phyloP scores from a whole-genome alignment of 1,140 invertebrate species.

The Ostrea edulis region DNA sequence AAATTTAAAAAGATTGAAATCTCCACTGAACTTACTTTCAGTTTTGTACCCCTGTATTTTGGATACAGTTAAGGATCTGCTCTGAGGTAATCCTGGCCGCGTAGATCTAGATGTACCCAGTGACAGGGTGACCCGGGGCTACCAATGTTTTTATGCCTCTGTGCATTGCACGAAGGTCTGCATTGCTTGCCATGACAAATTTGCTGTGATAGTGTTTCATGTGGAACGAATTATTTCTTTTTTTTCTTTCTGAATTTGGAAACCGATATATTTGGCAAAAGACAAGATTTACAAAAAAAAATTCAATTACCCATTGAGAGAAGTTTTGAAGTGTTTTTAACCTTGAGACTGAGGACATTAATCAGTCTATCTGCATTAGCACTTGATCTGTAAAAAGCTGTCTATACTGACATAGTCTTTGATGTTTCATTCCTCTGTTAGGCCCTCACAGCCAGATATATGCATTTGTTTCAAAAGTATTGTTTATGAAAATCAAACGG shows the following conservation, averaged over 20 bases:
- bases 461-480: constrained; percentile 1
- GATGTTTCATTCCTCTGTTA: neutral
- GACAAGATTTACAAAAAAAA: neutral
- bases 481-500: constrained; percentile 32
- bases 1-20: constrained; percentile 11
- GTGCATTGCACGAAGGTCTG: constrained; percentile 12
- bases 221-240: neutral
- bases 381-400: constrained; percentile 15
- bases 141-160: constrained; percentile 22
- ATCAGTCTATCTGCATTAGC: constrained; percentile 36
- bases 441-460: constrained; percentile 1
- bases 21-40: neutral
- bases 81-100: neutral
- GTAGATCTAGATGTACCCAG: constrained; percentile 14
- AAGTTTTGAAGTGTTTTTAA: constrained; percentile 23
- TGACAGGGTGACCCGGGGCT: constrained; percentile 13
- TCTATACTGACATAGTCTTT: neutral
- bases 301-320: constrained; percentile 14
- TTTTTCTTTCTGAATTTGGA: neutral
- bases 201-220: neutral
- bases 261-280: constrained; percentile 17
- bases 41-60: constrained; percentile 3
- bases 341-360: constrained; percentile 18
- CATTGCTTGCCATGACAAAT: neutral
- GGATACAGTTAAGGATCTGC: neutral